Conservation (phyloP, 2,888 invertebrate genomes). For the Amiota minor region DNA sequence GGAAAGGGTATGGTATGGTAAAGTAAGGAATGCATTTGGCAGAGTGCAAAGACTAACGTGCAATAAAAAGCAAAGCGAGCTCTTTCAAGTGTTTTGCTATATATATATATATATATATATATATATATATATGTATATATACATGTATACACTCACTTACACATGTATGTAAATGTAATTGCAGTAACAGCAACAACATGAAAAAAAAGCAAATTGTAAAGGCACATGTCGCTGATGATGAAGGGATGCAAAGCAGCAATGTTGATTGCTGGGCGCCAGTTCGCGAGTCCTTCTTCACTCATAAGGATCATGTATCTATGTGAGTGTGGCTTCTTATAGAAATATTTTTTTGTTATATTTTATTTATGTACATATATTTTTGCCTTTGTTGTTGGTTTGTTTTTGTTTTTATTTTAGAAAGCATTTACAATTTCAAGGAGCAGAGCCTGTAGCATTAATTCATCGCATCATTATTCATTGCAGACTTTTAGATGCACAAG, state of each 20-base stretch:
- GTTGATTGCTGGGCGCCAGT: conserved; percentile 17
- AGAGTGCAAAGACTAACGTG: conserved; percentile 42
- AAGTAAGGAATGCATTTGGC: conserved; percentile 53
- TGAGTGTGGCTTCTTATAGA: background rate
- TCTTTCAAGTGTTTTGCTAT: conserved; percentile 48
- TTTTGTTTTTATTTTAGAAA: background rate
- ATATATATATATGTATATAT: conserved; percentile 23
- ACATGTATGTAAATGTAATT: conserved; percentile 31
- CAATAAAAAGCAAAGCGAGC: conserved; percentile 40
- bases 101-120: conserved; percentile 40
- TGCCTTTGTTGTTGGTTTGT: too few relatives aligned
- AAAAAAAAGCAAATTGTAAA: conserved; percentile 15
- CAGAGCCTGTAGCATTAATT: background rate
- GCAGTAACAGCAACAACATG: conserved; percentile 33
- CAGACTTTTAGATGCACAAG: conserved; percentile 8
- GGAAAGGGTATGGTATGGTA: too few relatives aligned
- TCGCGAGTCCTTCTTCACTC: background rate
- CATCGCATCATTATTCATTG: conserved; percentile 10
- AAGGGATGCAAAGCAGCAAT: background rate
- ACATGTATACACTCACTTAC: conserved; percentile 42
- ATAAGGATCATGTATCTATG: background rate
- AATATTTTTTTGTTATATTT: conserved; percentile 2
- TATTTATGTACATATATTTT: background rate
- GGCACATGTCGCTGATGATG: background rate
- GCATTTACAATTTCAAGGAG: conserved; percentile 1